Evolutionary conservation across 2,113 vertebrate species (phyloP), one percentile per base, ranked within the genome.

Genomic region (Stegostoma tigrinum): DNA sequence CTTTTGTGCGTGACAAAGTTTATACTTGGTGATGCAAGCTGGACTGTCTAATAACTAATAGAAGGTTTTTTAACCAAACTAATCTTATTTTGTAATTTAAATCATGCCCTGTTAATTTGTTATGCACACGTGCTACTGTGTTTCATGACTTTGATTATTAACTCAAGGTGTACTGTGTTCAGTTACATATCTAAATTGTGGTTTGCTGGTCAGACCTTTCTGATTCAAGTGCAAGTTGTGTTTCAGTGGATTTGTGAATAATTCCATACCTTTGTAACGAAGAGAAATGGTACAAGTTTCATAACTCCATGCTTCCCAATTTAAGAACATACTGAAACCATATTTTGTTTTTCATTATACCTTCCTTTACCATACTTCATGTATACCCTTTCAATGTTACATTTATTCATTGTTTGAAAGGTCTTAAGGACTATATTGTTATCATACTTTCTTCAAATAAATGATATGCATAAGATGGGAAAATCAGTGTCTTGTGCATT

Each of bases 161-260:
- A 38, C 64, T 66, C 66, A 55, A n/a, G 6, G 19, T 34, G 19
- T 38, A 21, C 6, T 91, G 55, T 91, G 19, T 93, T 93, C 21
- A 93, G 10, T 67, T 67, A 66, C 61, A 45, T 66, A 4, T 38
- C 15, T 93, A 61, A 95, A 75, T 95, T 70, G 68, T 72, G 94
- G 68, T 95, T 95, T 95, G 67, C 94, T 72, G 94, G 94, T 52
- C 94, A 75, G 67, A 75, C 24, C 27, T 30, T 45, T 38, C 24
- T 30, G 94, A 34, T 95, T 95, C 38, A 72, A 93, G 42, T 38
- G 0, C 23, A 23, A n/a, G 61, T 66, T 91, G 23, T 95, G 30
- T 72, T 95, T 67, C 42, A 72, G 38, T 48, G 17, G 55, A 93
- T 67, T 70, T 95, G 68, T 95, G 68, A 95, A 95, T 14, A 72